phyloP scores from a whole-genome alignment of 2,113 vertebrate genomes.

The Columba janthina region DNA sequence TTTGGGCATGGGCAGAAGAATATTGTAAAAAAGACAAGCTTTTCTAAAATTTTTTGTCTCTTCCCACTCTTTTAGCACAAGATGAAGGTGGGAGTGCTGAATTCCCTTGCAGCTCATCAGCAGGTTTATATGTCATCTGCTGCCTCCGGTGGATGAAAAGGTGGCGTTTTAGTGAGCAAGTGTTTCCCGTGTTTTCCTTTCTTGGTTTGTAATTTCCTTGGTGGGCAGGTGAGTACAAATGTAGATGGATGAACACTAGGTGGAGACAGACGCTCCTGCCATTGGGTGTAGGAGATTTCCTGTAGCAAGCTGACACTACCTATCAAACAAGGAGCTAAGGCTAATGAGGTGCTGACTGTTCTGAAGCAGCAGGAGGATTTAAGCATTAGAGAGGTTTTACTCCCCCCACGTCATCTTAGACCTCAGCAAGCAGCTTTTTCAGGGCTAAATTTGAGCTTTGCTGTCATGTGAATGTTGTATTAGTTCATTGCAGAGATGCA shows the following conservation, averaged over 20 bases:
- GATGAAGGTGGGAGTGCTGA: neutral
- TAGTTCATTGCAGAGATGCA: neutral
- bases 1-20: neutral
- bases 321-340: neutral
- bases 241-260: constrained; percentile 52
- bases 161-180: neutral
- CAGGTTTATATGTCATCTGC: neutral
- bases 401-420: constrained; percentile 14
- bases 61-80: neutral
- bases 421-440: constrained; percentile 49
- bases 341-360: constrained; percentile 32
- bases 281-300: neutral
- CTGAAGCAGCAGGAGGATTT: constrained; percentile 44
- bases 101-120: neutral
- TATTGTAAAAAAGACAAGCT: neutral
- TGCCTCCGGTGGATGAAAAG: neutral
- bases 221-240: neutral
- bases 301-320: constrained; percentile 5
- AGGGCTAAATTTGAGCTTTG: constrained; percentile 31
- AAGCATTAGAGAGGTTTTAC: constrained; percentile 30
- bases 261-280: constrained; percentile 66
- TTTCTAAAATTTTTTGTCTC: neutral
- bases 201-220: neutral
- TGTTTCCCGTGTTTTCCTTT: neutral
- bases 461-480: neutral